Evolutionary conservation across 2,888 invertebrate species (phyloP).

Genomic region (Poecilobothrus nobilitatus): DNA sequence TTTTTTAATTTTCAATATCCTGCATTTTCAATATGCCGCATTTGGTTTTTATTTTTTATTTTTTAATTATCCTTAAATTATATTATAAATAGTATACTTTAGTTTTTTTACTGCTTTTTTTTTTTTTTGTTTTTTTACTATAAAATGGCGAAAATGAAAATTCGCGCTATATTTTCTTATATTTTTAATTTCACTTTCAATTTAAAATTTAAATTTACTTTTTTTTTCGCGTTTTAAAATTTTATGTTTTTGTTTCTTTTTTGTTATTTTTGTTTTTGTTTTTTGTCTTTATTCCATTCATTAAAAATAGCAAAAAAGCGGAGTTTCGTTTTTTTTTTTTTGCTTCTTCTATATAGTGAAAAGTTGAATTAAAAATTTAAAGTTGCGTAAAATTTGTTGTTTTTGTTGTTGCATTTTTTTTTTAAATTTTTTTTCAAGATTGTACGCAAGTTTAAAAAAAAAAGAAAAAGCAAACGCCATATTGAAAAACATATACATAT

Average conservation of each 20-base stretch:
- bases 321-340: neutral
- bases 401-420: neutral
- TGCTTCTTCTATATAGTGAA: neutral
- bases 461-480: neutral
- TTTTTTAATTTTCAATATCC: no score
- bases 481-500: neutral
- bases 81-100: no score
- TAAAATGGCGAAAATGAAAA: no score
- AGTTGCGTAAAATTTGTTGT: neutral
- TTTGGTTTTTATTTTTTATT: no score
- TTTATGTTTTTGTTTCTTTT: neutral
- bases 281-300: neutral
- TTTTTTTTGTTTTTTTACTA: no score
- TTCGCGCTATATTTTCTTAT: no score
- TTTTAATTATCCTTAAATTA: no score
- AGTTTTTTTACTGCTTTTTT: no score
- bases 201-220: no score
- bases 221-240: neutral
- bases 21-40: no score
- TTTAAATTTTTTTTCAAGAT: neutral
- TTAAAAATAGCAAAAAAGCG: neutral
- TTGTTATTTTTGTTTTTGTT: neutral
- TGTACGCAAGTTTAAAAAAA: neutral
- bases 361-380: slow-evolving; percentile 4
- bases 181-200: no score